These are phyloP conservation scores for Syngnathus scovelli DNA, from an alignment of 2,113 vertebrate genomes.

Conservation along the genomic window DNA sequence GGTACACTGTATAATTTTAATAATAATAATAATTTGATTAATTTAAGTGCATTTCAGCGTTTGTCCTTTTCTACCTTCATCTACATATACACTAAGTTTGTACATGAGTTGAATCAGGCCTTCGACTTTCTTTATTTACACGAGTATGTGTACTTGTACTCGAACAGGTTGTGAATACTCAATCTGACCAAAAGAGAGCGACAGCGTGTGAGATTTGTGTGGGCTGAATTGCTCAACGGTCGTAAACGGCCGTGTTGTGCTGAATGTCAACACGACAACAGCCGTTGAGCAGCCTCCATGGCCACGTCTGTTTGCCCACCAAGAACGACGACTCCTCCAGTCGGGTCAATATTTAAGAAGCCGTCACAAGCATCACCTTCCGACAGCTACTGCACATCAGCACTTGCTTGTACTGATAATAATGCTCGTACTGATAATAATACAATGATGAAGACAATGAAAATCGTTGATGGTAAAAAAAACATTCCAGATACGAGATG, in stretches of 20 bases:
- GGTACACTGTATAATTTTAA: too few relatives aligned
- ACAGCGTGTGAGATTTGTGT: neutral
- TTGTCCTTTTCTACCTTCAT: too few relatives aligned
- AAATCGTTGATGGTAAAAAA: neutral
- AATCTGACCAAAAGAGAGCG: neutral
- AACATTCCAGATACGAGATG: neutral
- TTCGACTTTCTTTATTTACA: too few relatives aligned
- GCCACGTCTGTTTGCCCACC: conserved; percentile 53
- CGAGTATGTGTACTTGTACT: too few relatives aligned
- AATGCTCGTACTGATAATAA: too few relatives aligned
- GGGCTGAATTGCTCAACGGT: conserved; percentile 54
- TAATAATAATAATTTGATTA: too few relatives aligned
- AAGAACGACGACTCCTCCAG: conserved; percentile 19
- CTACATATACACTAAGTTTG: too few relatives aligned
- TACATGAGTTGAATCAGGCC: too few relatives aligned
- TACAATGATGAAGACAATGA: too few relatives aligned
- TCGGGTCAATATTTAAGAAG: neutral
- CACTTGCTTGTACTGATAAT: too few relatives aligned
- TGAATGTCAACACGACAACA: conserved; percentile 62
- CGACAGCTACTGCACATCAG: neutral
- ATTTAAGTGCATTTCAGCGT: too few relatives aligned
- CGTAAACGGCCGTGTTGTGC: conserved; percentile 41
- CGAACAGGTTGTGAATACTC: neutral
- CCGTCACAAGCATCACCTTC: neutral
- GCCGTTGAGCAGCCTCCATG: conserved; percentile 44